Conservation (phyloP, 2,797 vertebrate species). For the Smutsia gigantea region DNA sequence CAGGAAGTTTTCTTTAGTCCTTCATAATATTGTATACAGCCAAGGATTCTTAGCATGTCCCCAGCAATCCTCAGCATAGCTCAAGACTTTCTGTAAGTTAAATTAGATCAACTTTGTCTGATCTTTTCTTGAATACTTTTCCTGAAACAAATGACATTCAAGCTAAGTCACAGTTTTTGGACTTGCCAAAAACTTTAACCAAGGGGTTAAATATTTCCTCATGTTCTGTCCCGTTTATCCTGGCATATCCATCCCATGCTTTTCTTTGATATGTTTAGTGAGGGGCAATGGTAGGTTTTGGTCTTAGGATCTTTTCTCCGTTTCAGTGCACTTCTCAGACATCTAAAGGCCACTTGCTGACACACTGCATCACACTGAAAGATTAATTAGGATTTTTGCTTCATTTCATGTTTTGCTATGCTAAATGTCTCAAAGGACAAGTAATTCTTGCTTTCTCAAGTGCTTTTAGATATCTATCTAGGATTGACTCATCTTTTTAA, state of each 20-base stretch:
- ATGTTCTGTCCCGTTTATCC: neutral
- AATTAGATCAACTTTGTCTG: neutral
- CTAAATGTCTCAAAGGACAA: neutral
- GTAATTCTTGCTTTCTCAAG: slow-evolving; percentile 18
- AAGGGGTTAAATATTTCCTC: neutral
- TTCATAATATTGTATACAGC: neutral
- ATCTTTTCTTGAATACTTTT: neutral
- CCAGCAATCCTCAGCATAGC: neutral
- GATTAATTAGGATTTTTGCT: neutral
- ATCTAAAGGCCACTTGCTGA: neutral
- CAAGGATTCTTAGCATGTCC: neutral
- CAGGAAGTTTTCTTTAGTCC: neutral
- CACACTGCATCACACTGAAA: neutral
- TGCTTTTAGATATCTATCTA: neutral
- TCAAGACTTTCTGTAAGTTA: neutral
- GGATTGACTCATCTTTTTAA: slow-evolving; percentile 5
- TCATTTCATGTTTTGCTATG: neutral
- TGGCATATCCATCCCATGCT: neutral
- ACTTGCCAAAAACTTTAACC: neutral
- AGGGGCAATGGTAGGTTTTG: neutral
- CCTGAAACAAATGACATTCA: neutral
- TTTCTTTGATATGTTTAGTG: neutral
- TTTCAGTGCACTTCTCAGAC: neutral
- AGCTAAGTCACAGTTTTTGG: neutral
- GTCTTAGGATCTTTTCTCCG: neutral